Evolutionary conservation across 2,888 invertebrate genomes (phyloP), one percentile per base, ranked within the genome.

Genomic region (Rotaria socialis): DNA sequence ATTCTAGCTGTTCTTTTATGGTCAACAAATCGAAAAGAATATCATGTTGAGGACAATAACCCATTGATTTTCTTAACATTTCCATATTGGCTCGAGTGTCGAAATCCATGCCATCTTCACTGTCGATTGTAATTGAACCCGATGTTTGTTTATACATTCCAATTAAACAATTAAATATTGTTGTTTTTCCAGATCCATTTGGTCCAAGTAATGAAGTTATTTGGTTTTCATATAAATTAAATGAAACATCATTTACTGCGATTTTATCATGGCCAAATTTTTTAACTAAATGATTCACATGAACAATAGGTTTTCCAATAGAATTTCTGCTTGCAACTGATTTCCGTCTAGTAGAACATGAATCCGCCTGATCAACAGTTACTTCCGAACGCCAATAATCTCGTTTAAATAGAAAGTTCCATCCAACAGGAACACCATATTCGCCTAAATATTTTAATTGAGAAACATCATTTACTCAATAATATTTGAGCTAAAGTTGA

Each of bases 11-110:
- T 67, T 67, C 67, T 35, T 67, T 19, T 5, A 67, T 35, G 3
- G 67, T 67, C 19, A 67, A 67, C 19, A 35, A 35, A 67, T 93
- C 92, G 90, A 93, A 93, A 19, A 96, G 93, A 85, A 96, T 94
- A 91, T 96, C 96, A 87, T 94, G 94, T 35, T 67, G 67, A 27
- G 95, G 95, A 90, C 96, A 96, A 89, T 95, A 94, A 88, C 96
- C 96, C 67, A 95, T 93, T 87, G 94, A 93, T 87, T 93, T 93
- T 67, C 95, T 93, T 87, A 95, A 94, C 58, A 92, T 91, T 16
- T 93, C 91, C 89, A 94, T 93, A 88, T 95, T 93, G 2, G 92
- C 92, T 88, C 93, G 92, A 43, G 95, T 93, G 90, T 95, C 94
- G 89, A 93, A 93, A 0, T 94, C 94, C 1, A 67, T 35, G 4